Base-by-base conservation (phyloP, 2,113 vertebrate species). In the Manacus vitellinus region DNA sequence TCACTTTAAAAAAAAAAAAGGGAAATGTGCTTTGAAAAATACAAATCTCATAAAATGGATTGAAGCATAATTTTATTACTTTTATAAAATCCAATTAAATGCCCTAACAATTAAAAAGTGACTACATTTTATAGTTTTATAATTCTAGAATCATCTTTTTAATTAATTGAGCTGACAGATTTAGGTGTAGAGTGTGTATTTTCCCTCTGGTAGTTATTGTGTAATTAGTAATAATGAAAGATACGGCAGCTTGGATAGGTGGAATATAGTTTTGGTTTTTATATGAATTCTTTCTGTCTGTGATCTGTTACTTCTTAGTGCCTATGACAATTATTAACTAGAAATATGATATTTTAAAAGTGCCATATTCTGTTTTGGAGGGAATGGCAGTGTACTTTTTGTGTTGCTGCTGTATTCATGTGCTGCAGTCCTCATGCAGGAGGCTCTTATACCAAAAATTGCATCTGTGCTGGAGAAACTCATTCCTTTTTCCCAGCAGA, bases 91-190 rank as follows among this genome's bases (percentile, higher is more conserved):
- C 75, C 85, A 97, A 94, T 97, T 97, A 97, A 97, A 91, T 96
- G 22, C 66, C 54, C 85, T 94, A 88, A 93, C 84, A 96, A 78
- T 96, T 96, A 65, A 94, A 83, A 96, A 85, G 58, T 56, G 89
- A 97, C 98, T 98, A 97, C 94, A 97, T 98, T 98, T 98, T 98
- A 98, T 97, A 97, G 97, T 98, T 99, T 98, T 97, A 96, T 98
- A 98, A 59, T 98, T 98, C 98, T 97, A 97, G 97, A 98, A 98
- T 98, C 88, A 98, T 99, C 97, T 98, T 99, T 99, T 99, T 98
- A 99, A 99, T 99, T 99, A 98, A 98, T 98, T 97, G 98, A 98
- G 97, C 97, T 98, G 98, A 98, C 98, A 98, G 97, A 97, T 98
- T 98, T 98, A 98, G 98, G 98, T 98, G 97, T 96, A 97, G 97